Evolutionary conservation across 2,113 vertebrate species (phyloP), one percentile per base, ranked within the genome.

Genomic region (Cathartes aura): DNA sequence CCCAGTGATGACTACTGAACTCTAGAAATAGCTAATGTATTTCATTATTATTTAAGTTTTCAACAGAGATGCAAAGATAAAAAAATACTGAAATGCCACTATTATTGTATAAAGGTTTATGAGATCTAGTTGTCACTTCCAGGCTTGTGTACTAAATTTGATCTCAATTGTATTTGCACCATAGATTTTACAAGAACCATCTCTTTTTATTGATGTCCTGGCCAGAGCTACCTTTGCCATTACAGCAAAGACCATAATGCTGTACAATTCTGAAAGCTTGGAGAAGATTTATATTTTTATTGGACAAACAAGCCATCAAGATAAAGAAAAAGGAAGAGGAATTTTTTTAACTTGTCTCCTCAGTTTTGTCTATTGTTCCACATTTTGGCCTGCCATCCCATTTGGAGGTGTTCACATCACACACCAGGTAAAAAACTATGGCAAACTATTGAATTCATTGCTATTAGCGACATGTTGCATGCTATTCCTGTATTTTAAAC

Each of bases 401-500:
- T 72, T 74, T 90, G 38, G 15, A 80, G 43, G 11, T 30, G 34
- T 76, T 71, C 32, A 50, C 3, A 4, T 62, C 47, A 22, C 40
- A 59, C 27, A 47, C 4, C 1, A 12, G 26, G 43, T 45, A 38
- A 88, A 71, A 93, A 85, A 42, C 45, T 66, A 38, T 0, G 10
- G 30, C 45, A 75, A 90, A 62, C 30, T 82, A n/a, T 30, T 70
- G 47, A 88, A 85, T 91, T 89, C 55, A 90, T 95, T 96, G 87
- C 22, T 91, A 73, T 82, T 66, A 74, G 24, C 43, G 32, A 20
- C n/a, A 71, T 63, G 79, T 80, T 78, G 60, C 84, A 22, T 78
- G 45, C 74, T 91, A 52, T 64, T 89, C 60, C 71, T 97, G 56
- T 90, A 75, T 96, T 97, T 97, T 94, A 96, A 97, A 90, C 43